A percentile compares a stretch with the other conserved stretches of the same genome.
Evolutionary conservation across 2,113 vertebrate species (phyloP).

Genomic region (Percina caprodes): DNA sequence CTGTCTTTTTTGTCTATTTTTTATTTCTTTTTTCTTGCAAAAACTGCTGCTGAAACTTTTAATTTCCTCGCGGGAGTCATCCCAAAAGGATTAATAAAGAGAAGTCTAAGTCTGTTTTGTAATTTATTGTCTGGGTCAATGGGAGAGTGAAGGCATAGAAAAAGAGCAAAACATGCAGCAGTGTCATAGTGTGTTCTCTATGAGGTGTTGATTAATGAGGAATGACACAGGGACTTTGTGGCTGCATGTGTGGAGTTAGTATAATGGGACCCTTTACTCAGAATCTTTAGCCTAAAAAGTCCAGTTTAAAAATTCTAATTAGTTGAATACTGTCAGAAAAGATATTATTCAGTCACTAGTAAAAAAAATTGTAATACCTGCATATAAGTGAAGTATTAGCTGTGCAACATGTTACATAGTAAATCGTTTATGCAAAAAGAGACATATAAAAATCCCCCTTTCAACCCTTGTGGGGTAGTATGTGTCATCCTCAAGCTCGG

Average conservation of each 20-base stretch:
- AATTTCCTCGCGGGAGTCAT: too few species aligned
- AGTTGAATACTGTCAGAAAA: background rate
- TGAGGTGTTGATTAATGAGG: constrained; percentile 67
- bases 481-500: too few species aligned
- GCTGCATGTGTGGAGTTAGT: constrained; percentile 42
- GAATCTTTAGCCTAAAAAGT: constrained; percentile 4
- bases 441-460: too few species aligned
- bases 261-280: constrained; percentile 36
- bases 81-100: too few species aligned
- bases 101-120: too few species aligned
- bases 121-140: constrained; percentile 27
- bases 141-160: background rate
- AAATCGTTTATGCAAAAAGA: background rate
- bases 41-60: too few species aligned
- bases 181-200: constrained; percentile 44
- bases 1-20: too few species aligned
- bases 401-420: background rate
- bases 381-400: background rate
- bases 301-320: background rate
- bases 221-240: constrained; percentile 56
- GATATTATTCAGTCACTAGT: background rate
- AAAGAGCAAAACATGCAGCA: constrained; percentile 14
- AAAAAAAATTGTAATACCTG: background rate
- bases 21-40: too few species aligned
- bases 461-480: too few species aligned